Evolutionary conservation across 2,113 vertebrate species (phyloP), one percentile per base, ranked within the genome.

Genomic region (Calyptommatus sinebrachiatus): DNA sequence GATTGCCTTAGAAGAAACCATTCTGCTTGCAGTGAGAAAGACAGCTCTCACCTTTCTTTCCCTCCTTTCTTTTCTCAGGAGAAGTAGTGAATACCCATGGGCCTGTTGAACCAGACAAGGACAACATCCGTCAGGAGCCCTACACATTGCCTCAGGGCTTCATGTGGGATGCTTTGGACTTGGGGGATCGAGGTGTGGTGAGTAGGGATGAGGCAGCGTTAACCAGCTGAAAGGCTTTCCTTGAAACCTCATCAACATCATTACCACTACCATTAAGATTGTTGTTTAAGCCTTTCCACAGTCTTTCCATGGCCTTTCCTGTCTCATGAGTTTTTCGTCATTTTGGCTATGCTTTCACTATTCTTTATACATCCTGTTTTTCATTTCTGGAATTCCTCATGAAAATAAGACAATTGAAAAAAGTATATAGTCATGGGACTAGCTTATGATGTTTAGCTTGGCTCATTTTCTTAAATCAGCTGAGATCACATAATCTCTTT

Each of bases 71-170:
- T 76, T 70, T 87, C 89, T 0, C 92, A 99, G 98, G 98, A 71
- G 98, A 99, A 86, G 97, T 97, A n/a, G 97, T 99, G 90, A 99
- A 96, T 45, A 97, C 97, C 9, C 97, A 99, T 0, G 98, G 98
- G 24, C 98, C 95, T 0, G 99, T 99, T 61, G 98, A 99, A 88
- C 97, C 97, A 0, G 98, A 99, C 94, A 99, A 99, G 88, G 98
- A 97, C 92, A 88, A 95, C 41, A 99, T 99, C 85, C 95, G 98
- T 46, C 97, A 97, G 87, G 98, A 99, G 90, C 98, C 98, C 0
- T 99, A 99, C 91, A 99, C 96, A 85, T 93, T 99, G 84, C 98
- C 98, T 16, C 96, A 96, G 88, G 97, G 97, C 88, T 99, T 99
- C 94, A 95, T 88, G 90, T 99, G 98, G 98, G 98, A 99, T 1